Base-by-base conservation (phyloP, 2,113 vertebrate species). In the Anguilla japonica region DNA sequence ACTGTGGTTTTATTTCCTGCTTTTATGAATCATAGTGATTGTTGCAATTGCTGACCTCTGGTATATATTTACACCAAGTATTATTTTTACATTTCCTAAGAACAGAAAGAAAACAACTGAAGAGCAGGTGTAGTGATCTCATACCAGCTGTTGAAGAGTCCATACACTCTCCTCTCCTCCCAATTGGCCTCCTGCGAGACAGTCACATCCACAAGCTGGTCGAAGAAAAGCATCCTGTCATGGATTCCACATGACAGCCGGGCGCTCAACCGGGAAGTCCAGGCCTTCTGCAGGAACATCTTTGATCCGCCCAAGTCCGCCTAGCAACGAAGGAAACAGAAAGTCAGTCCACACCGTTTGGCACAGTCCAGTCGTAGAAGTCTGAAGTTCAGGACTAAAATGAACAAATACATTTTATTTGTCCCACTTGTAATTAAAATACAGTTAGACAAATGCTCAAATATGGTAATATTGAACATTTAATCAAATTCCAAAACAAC, bases 71-170 rank as follows among this genome's bases (percentile, higher is more conserved):
- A 15, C 13, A 41, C 9, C 7, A 53, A 53, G 50, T 53, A 53
- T 53, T 53, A 2, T 46, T 46, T 46, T 46, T 6, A 46, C 4
- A 46, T 46, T 46, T 4, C 4, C 43, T 46, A 46, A 46, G 43
- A 46, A 60, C 7, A 57, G 7, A 20, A 60, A n/a, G 3, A 4
- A 16, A 60, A 7, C 22, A 63, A 8, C 4, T 67, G 63, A 79
- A n/a, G 53, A 2, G 60, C 34, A 0, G 50, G 16, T 39, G 53
- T 40, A 5, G 80, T 2, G 22, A 15, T 34, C 22, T 81, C 90
- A n/a, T 91, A 96, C 95, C 94, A 96, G 79, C 90, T 90, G 60
- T 96, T 94, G 90, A 96, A 96, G 82, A 96, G 95, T 0, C 86
- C 93, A 16, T 95, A 96, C 0, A 95, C 83, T 1, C 29, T 89